These are phyloP conservation scores for Nomada lathburiana DNA, from an alignment of 2,888 invertebrate genomes.

Conservation along the genomic window DNA sequence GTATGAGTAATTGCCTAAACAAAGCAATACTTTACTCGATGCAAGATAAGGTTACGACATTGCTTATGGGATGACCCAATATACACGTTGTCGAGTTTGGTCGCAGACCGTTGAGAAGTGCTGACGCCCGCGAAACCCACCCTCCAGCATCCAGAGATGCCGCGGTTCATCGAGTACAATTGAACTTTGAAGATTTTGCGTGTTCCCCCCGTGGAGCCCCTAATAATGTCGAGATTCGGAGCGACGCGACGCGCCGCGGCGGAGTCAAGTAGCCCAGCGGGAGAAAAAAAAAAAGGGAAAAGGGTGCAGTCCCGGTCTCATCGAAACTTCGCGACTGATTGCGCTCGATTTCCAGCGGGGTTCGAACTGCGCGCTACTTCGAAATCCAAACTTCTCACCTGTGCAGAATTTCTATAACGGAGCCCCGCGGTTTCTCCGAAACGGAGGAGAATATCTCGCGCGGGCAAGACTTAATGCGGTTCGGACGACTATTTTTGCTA, in stretches of 20 bases:
- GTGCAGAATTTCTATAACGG: neutral
- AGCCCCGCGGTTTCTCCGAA: neutral
- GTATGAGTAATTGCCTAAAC: too few relatives aligned
- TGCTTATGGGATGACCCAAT: too few relatives aligned
- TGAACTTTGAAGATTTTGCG: conserved; percentile 54
- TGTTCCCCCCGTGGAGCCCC: conserved; percentile 32
- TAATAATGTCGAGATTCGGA: conserved; percentile 50
- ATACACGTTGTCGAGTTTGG: neutral
- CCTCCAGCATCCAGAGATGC: conserved; percentile 28
- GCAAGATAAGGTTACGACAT: too few relatives aligned
- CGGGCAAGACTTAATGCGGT: neutral
- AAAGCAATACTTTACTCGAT: too few relatives aligned
- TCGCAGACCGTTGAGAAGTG: conserved; percentile 50
- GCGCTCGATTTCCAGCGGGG: conserved; percentile 55
- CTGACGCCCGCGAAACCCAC: conserved; percentile 52
- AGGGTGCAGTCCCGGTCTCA: conserved; percentile 31
- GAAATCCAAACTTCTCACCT: conserved; percentile 7
- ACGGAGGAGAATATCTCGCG: conserved; percentile 2
- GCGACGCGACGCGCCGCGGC: neutral
- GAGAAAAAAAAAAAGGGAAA: conserved; percentile 29
- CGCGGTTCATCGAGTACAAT: conserved; percentile 59
- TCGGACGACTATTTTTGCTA: conserved; percentile 27
- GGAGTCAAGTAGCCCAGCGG: conserved; percentile 52
- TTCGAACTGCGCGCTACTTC: conserved; percentile 4
- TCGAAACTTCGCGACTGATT: conserved; percentile 30